These are phyloP conservation scores for human (Homo sapiens) DNA, from an alignment of 2,113 vertebrate genomes.

Conservation along the genomic window DNA sequence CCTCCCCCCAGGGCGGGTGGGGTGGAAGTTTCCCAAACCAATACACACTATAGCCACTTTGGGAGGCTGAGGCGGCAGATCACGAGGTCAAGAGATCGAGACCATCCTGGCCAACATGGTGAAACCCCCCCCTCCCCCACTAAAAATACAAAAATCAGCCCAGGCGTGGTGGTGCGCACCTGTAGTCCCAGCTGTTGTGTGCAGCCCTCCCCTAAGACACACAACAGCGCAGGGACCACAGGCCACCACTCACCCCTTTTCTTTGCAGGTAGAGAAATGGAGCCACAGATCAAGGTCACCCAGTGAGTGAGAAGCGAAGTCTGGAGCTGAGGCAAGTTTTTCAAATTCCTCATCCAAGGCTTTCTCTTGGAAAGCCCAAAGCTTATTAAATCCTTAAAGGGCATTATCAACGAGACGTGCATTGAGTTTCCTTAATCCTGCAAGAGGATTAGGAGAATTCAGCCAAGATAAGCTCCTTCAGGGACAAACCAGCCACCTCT, in stretches of 20 bases:
- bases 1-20: no score
- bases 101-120: no score
- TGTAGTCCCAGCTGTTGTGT: no score
- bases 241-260: neutral
- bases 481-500: neutral
- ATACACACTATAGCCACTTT: fast-evolving
- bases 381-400: constrained; percentile 46
- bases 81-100: no score
- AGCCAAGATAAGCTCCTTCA: constrained; percentile 1
- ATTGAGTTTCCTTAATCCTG: constrained; percentile 6
- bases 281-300: constrained; percentile 18
- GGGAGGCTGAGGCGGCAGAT: no score
- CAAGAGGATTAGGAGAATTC: constrained; percentile 40
- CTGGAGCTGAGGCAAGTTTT: neutral
- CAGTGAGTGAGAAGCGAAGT: neutral
- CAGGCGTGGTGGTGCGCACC: no score
- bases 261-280: neutral
- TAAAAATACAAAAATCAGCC: no score
- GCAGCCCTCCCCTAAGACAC: neutral
- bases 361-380: neutral
- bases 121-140: no score
- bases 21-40: no score
- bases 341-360: neutral
- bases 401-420: neutral
- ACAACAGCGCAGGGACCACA: neutral